Percentiles rank a stretch among this genome's conserved stretches.
phyloP scores from a whole-genome alignment of 2,797 vertebrate genomes.

The Lophius americanus region DNA sequence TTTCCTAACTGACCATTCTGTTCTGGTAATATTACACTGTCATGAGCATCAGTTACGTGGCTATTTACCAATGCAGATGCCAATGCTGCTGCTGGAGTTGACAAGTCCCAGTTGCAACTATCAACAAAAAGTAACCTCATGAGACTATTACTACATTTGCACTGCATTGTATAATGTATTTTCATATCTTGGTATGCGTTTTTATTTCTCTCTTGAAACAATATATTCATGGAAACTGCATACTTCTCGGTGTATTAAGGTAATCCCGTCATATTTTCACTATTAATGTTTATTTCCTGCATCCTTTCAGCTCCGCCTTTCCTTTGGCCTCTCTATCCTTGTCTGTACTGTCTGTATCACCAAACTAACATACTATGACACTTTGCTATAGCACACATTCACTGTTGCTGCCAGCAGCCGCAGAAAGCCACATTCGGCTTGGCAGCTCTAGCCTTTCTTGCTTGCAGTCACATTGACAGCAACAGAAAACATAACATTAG shows the following conservation, averaged over 20 bases:
- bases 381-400: constrained; percentile 55
- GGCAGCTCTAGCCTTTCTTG: constrained; percentile 40
- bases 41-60: constrained; percentile 18
- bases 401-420: constrained; percentile 52
- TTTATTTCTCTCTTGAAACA: neutral
- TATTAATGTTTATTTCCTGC: constrained; percentile 7
- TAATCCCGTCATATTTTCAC: constrained; percentile 4
- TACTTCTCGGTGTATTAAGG: neutral
- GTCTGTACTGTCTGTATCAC: constrained; percentile 60
- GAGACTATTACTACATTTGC: too few relatives aligned
- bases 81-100: constrained; percentile 5
- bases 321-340: constrained; percentile 23
- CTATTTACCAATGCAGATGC: constrained; percentile 18
- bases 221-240: neutral
- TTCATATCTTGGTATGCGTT: neutral
- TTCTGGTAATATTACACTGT: constrained; percentile 15
- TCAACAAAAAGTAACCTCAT: neutral
- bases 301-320: constrained; percentile 11
- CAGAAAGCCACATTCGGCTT: constrained; percentile 58
- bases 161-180: neutral
- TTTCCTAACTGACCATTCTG: constrained; percentile 6
- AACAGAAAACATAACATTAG: constrained; percentile 60
- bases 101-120: constrained; percentile 8
- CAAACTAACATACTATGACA: constrained; percentile 68
- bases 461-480: constrained; percentile 52